These are phyloP conservation scores for Thera britannica DNA, from an alignment of 2,888 invertebrate genomes.

Conservation along the genomic window DNA sequence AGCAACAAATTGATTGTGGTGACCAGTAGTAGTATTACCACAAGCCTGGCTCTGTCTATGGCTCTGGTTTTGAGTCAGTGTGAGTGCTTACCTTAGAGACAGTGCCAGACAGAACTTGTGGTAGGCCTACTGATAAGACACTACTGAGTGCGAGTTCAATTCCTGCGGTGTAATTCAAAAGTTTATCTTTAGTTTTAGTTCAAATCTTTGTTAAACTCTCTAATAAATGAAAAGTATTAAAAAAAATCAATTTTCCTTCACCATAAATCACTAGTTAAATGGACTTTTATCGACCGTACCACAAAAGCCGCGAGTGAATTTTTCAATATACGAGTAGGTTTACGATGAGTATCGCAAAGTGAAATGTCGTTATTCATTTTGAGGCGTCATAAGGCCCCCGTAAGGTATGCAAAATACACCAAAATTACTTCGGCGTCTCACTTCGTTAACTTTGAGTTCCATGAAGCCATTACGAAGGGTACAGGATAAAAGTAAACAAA, in stretches of 20 bases:
- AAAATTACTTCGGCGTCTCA: conserved; percentile 40
- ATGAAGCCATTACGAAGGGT: conserved; percentile 41
- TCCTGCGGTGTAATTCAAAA: too few species aligned
- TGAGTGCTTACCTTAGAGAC: too few species aligned
- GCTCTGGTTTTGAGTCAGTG: too few species aligned
- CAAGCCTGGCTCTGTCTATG: too few species aligned
- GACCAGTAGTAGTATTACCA: too few species aligned
- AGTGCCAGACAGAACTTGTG: too few species aligned
- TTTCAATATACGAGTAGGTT: conserved; percentile 28
- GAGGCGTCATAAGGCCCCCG: conserved; percentile 33
- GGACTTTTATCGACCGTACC: conserved; percentile 24
- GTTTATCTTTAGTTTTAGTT: too few species aligned
- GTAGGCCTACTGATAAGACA: too few species aligned
- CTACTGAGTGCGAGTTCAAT: too few species aligned
- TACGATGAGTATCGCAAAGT: conserved; percentile 40
- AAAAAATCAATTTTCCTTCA: conserved; percentile 3
- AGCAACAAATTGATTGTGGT: too few species aligned
- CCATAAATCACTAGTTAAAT: conserved; percentile 32
- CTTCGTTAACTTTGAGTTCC: conserved; percentile 42
- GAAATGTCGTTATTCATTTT: conserved; percentile 40
- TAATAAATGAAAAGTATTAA: neutral
- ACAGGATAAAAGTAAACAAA: conserved; percentile 43
- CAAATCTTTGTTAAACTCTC: too few species aligned
- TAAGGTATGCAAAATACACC: conserved; percentile 43
- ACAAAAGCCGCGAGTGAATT: conserved; percentile 29